Evolutionary conservation across 2,113 vertebrate species (phyloP), one percentile per base, ranked within the genome.

Genomic region (Actenoides hombroni): DNA sequence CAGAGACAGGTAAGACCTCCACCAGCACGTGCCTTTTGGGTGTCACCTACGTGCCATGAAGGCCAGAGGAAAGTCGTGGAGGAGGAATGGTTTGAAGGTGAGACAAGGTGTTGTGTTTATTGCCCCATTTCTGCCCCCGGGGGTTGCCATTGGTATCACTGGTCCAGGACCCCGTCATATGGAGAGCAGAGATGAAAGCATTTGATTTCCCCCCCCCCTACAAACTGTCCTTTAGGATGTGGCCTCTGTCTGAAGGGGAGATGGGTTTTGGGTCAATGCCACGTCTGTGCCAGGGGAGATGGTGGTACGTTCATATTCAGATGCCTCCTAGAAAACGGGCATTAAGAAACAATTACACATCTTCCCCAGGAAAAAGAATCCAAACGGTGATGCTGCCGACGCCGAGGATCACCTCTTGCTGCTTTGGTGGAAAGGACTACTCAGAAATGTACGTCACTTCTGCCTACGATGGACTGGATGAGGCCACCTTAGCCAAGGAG

Each of bases 361-460:
- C 86, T 77, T 69, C 65, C 61, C 11, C 26, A 99, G 99, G 99
- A 75, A 98, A 97, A 75, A 94, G 98, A 48, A 96, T 99, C 51
- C 98, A 98, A 83, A 98, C 98, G 0, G 97, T 99, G 57, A 97
- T 79, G 79, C 90, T 99, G 39, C 99, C 99, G 0, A 98, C 98
- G 16, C 96, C 84, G 0, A 99, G 98, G 82, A 98, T 98, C 61
- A 99, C 99, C 6, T 99, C 99, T 5, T 99, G 98, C 92, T 99
- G 98, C 90, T 99, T 99, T 2, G 98, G 99, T 33, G 99, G 99
- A 40, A 98, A 97, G 46, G 98, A 98, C 84, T 99, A 98, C 94
- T 97, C 97, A 24, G 98, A 99, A 90, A 98, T 99, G 67, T 99
- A 98, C 0, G 98, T 99, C 94, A 99, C 99, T 26, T 98, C 99